A percentile compares a stretch with the other conserved stretches of the same genome.
phyloP scores from a whole-genome alignment of 2,888 invertebrate genomes.

The Lutraria lutraria region DNA sequence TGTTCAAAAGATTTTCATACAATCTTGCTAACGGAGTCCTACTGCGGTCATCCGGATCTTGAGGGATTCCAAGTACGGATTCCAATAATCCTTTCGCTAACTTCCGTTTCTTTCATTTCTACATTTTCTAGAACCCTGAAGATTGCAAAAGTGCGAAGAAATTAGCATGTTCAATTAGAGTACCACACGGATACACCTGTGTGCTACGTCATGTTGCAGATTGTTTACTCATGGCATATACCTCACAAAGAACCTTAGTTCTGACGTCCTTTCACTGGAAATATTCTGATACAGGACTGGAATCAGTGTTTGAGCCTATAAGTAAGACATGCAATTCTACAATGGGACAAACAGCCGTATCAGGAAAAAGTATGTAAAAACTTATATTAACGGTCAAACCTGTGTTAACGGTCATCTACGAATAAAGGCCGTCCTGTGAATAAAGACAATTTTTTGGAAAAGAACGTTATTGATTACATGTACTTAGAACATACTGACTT shows the following conservation, averaged over 20 bases:
- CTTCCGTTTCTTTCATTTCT: too few relatives aligned
- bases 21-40: too few relatives aligned
- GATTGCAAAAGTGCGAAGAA: conserved; percentile 95
- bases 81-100: too few relatives aligned
- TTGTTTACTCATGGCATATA: conserved; percentile 98
- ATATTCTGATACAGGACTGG: conserved; percentile 97
- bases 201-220: conserved; percentile 99
- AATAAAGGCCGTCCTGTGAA: too few relatives aligned
- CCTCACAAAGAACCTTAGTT: conserved; percentile 96
- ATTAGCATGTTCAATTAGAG: conserved; percentile 97
- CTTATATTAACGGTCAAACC: too few relatives aligned
- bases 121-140: conserved; percentile 92
- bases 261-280: conserved; percentile 97
- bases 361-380: conserved; percentile 86
- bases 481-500: too few relatives aligned
- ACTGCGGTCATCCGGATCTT: too few relatives aligned
- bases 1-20: too few relatives aligned
- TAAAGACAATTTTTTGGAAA: too few relatives aligned
- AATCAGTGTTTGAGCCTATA: conserved; percentile 96
- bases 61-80: too few relatives aligned
- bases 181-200: conserved; percentile 99
- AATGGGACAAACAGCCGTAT: conserved; percentile 88
- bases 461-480: too few relatives aligned
- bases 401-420: too few relatives aligned
- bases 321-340: conserved; percentile 94